Evolutionary conservation across 2,797 vertebrate genomes (phyloP), one percentile per base, ranked within the genome.

Genomic region (Platyrinchus mystaceus): DNA sequence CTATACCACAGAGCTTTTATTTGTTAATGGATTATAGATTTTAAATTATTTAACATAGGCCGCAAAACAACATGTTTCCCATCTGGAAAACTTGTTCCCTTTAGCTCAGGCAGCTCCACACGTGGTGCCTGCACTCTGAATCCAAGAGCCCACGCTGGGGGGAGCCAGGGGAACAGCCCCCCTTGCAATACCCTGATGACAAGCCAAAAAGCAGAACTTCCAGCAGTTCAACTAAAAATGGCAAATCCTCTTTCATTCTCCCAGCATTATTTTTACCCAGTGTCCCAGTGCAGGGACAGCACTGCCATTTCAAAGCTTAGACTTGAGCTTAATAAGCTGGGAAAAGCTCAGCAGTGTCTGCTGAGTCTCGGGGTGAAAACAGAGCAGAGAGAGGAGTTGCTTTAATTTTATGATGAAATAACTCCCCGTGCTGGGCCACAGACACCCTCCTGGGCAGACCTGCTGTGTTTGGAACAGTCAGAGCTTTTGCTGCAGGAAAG

Each of bases 201-300:
- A 53, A 7, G 49, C 58, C 89, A 73, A 41, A 87, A 92, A 93
- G 84, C 89, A 89, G 91, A 95, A 89, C 73, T 93, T 76, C 43
- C 87, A 93, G 77, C 81, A 52, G 74, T 75, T 62, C 14, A 24
- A 66, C 89, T 87, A 66, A 87, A 93, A 90, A 69, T 5, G 59
- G 74, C 81, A 96, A 93, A 90, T 67, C 89, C 74, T 32, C 59
- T 92, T 87, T 87, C 91, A 69, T 84, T 86, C 84, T 74, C 86
- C 81, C 63, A 5, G 81, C 47, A 11, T 66, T 62, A 43, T 71
- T 88, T 92, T 90, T 58, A 81, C 69, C 53, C 43, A 0, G 13
- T 32, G 89, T 96, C 90, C 94, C 96, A 95, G 92, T 1, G 0
- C 68, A 3, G 93, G 87, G 95, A 89, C 73, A 5, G 56, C 3